These are phyloP conservation scores for Antheraea pernyi DNA, from an alignment of 1,140 invertebrate genomes.

Conservation along the genomic window DNA sequence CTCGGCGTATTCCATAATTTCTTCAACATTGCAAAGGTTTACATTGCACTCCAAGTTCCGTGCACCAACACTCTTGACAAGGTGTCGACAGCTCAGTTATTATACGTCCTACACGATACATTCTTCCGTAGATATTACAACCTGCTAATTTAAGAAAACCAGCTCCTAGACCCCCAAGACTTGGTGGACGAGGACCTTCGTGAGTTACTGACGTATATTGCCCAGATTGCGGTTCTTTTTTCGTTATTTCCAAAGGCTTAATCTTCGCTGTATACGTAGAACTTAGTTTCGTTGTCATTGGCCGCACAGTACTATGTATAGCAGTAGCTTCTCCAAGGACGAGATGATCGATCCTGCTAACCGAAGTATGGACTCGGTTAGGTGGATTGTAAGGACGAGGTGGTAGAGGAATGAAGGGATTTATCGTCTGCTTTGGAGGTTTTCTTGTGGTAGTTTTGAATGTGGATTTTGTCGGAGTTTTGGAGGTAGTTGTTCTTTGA, in stretches of 20 bases:
- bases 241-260: slow-evolving; percentile 36
- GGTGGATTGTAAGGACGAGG: slow-evolving; percentile 43
- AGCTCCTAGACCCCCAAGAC: slow-evolving; percentile 43
- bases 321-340: slow-evolving; percentile 65
- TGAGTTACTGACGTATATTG: slow-evolving; percentile 21
- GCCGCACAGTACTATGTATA: slow-evolving; percentile 44
- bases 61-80: slow-evolving; percentile 92
- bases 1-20: neutral
- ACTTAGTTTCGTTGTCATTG: slow-evolving; percentile 23
- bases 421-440: slow-evolving; percentile 25
- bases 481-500: slow-evolving; percentile 16
- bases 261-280: slow-evolving; percentile 31
- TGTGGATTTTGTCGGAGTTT: slow-evolving; percentile 25
- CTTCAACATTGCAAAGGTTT: slow-evolving; percentile 84
- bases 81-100: slow-evolving; percentile 90
- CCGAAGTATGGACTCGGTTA: slow-evolving; percentile 44
- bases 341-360: slow-evolving; percentile 66
- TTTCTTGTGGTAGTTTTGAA: slow-evolving; percentile 24
- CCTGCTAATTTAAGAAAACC: slow-evolving; percentile 89
- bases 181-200: slow-evolving; percentile 25
- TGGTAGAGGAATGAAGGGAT: slow-evolving; percentile 45
- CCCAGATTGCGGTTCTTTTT: slow-evolving; percentile 27
- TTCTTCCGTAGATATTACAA: slow-evolving; percentile 94
- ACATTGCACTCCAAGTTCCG: slow-evolving; percentile 92
- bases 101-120: slow-evolving; percentile 91